phyloP scores from a whole-genome alignment of 1,140 invertebrate species.

The Apis dorsata region DNA sequence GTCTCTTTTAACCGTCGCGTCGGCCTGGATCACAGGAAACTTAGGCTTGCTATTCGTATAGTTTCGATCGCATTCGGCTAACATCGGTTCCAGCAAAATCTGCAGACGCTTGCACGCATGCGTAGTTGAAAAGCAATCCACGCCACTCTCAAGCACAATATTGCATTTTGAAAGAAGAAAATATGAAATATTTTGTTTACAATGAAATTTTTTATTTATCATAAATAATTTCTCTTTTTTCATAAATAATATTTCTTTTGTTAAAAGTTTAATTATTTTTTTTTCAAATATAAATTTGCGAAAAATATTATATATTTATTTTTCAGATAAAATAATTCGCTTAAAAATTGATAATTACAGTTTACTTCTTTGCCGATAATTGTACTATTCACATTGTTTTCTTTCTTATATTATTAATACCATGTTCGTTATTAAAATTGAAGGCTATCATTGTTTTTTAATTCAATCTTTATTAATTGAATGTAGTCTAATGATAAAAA shows the following conservation, averaged over 20 bases:
- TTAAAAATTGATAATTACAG: background rate
- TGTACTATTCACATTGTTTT: background rate
- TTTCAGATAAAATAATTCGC: background rate
- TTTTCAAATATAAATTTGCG: background rate
- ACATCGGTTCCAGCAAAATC: slow-evolving; percentile 31
- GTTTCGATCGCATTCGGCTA: slow-evolving; percentile 34
- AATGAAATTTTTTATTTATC: background rate
- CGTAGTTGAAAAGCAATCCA: slow-evolving; percentile 1
- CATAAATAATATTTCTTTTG: background rate
- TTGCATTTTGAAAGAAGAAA: background rate
- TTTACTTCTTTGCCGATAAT: slow-evolving; percentile 1
- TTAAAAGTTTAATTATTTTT: background rate
- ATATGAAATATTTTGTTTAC: background rate
- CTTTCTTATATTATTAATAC: background rate
- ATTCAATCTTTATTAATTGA: background rate
- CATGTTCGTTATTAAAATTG: background rate
- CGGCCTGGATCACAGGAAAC: slow-evolving; percentile 19
- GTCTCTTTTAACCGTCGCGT: slow-evolving; percentile 28
- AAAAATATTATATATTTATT: background rate
- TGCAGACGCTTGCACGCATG: slow-evolving; percentile 19
- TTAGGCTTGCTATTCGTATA: slow-evolving; percentile 11
- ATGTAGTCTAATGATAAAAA: background rate
- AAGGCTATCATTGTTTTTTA: background rate
- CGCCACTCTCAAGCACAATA: background rate
- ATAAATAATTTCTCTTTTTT: background rate